Evolutionary conservation across 2,113 vertebrate species (phyloP), one percentile per base, ranked within the genome.

Genomic region (Brevimyrus niger): DNA sequence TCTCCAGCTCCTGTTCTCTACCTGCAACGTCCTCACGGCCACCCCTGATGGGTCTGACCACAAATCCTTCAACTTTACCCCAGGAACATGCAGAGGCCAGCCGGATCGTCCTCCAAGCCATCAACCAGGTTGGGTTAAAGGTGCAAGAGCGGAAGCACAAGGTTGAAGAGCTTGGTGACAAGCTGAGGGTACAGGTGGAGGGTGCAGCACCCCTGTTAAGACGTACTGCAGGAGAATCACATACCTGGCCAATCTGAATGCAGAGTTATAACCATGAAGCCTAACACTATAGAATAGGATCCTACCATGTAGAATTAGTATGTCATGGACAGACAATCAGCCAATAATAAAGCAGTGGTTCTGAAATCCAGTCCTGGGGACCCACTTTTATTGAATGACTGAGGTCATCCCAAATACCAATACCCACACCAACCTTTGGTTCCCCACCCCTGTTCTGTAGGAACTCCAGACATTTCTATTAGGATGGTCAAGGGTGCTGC

Each of bases 1-100:
- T 82, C 38, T 65, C 61, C 17, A 48, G n/a, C 69, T 35, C 11
- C 50, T 11, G 31, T 13, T 2, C 23, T 83, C 73, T 4, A 38
- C 35, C 17, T 42, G 35, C 35, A 42, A 42, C 35, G 42, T 86
- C 47, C 9, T 4, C 10, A 76, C 73, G 23, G 13, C 27, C 15
- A 3, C 23, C 84, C 1, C 4, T 48, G 38, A 10, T 86, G 31
- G 85, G 3, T 87, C 46, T 42, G 80, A 27, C 9, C 46, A 9
- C 1, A 76, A 21, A 5, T 15, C 2, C 31, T 89, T 42, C 85
- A 2, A 11, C 84, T 82, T 35, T 42, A 17, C 48, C 48, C 17
- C 51, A 94, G 91, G 87, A 93, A 51, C 92, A 94, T 91, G n/a
- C 90, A 55, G 23, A 87, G 8, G 80, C 47, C 2, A 90, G 95